Conservation (phyloP, 2,113 vertebrate species). For the Pteronura brasiliensis region DNA sequence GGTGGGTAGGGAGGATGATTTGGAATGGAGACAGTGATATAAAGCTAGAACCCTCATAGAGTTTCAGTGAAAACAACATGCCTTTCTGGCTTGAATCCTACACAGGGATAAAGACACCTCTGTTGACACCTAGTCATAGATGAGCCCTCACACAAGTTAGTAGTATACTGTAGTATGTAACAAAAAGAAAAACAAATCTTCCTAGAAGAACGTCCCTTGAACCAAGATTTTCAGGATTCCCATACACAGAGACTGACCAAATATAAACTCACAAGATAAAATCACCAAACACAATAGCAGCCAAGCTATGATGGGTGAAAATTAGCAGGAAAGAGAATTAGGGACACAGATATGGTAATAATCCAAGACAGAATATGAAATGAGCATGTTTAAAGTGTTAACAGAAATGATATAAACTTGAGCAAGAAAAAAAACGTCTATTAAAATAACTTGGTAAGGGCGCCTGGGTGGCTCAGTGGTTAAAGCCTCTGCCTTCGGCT, state of each 20-base stretch:
- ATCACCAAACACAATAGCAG: background rate
- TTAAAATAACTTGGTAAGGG: background rate
- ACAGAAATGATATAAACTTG: background rate
- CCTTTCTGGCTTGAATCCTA: background rate
- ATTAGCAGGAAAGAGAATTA: background rate
- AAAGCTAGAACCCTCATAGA: background rate
- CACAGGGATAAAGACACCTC: background rate
- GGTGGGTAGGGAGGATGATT: rapidly evolving
- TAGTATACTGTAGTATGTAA: background rate
- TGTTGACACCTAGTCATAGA: background rate
- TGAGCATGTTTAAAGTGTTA: background rate
- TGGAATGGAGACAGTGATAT: background rate
- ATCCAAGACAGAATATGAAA: background rate
- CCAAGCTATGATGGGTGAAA: background rate
- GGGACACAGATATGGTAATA: background rate
- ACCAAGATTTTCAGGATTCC: background rate
- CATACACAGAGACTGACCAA: background rate
- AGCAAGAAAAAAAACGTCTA: background rate
- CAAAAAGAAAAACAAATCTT: background rate
- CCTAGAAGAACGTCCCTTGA: background rate
- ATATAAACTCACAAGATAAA: background rate
- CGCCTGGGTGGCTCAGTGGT: no score
- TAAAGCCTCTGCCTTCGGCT: no score
- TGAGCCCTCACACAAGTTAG: background rate
- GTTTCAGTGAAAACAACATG: background rate